Evolutionary conservation across 2,888 invertebrate species (phyloP), one percentile per base, ranked within the genome.

Genomic region (Brenthis daphne): DNA sequence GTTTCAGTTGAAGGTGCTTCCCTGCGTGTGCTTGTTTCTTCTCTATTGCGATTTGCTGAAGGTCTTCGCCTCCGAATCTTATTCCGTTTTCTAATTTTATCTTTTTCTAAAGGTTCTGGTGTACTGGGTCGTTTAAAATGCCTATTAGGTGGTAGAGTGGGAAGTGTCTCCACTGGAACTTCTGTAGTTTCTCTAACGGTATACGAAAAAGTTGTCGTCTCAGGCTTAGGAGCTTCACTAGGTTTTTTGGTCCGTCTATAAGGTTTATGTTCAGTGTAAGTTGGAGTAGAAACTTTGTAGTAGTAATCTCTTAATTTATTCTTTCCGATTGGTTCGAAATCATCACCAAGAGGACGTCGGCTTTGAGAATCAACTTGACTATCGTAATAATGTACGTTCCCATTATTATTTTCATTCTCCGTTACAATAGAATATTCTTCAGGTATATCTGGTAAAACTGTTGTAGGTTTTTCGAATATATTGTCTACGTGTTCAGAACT

Each of bases 1-100:
- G 81, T 69, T 58, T 89, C 89, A 3, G 87, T 85, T 8, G 87
- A 80, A 33, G 77, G 68, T 16, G 76, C 71, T 64, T 77, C 77
- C 67, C 75, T 82, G 54, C 77, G 79, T 12, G 81, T 81, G 63
- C 81, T 87, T 14, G 78, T 76, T 75, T 88, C 88, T 65, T 86
- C 84, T 73, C 76, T 88, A 69, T 84, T 82, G 61, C 82, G 84
- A 58, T 86, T 85, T 20, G 81, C 85, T 77, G 85, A 82, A 24
- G 92, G 93, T 64, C 93, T 89, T 66, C 93, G 88, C 74, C 93
- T 86, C 69, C 93, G 85, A 60, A 88, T 85, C 80, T 93, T 93
- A 68, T 87, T 92, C 66, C 92, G 82, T 77, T 93, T 93, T 37
- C 90, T 85, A 54, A 86, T 82, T 71, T 79, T 88, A 51, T 90